Evolutionary conservation across 2,888 invertebrate species (phyloP), one percentile per base, ranked within the genome.

Genomic region (Erebia palarica): DNA sequence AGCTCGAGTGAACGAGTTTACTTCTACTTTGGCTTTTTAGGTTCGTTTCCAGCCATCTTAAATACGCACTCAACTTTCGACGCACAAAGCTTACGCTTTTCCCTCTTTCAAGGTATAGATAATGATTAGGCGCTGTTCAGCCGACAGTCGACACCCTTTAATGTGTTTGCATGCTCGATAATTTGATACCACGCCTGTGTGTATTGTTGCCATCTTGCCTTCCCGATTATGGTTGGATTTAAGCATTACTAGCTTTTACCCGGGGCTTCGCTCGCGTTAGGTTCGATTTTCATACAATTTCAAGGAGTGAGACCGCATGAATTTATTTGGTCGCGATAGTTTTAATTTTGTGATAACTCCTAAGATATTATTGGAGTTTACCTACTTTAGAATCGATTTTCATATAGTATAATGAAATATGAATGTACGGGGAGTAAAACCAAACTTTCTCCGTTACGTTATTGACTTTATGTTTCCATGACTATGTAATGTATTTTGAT

Each of bases 121-220:
- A 89, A 90, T 91, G 86, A 90, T 90, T 89, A 88, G 84, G 85
- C 87, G 82, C 82, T 86, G 87, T 89, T 89, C 90, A 84, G 86
- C 83, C 85, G 84, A 80, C 83, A 83, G 88, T 86, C 87, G 84
- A 80, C 83, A 83, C 89, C 87, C 87, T 89, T 87, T 90, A 91
- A 92, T 91, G 88, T 92, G 90, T 92, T 91, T 91, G 91, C 88
- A 86, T 88, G 86, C 88, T 87, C 88, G 84, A 90, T 88, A 89
- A 89, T 89, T 91, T 91, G 87, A 88, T 89, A 88, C 89, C 88
- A 82, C 87, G 89, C 87, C 89, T 90, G 91, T 91, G 90, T 91
- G 88, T 86, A 87, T 90, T 90, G 90, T 91, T 89, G 88, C 88
- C 89, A 86, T 90, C 91, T 89, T 91, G 88, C 90, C 89, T 90